Base-by-base conservation (phyloP, 2,113 vertebrate genomes). In the Lepisosteus oculatus region DNA sequence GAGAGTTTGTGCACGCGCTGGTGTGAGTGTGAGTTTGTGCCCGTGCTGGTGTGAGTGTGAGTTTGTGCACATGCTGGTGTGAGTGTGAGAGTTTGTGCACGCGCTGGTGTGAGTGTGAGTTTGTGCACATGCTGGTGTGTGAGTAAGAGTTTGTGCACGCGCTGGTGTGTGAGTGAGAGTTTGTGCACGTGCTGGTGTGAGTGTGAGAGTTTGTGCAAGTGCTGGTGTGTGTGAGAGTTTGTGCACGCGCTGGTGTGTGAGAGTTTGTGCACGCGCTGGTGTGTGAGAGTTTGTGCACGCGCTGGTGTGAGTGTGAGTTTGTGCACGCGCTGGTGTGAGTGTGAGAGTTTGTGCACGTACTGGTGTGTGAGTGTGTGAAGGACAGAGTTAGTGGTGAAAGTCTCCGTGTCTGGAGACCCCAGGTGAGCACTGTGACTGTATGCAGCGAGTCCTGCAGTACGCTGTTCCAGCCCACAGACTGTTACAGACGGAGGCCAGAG, bases 351-450 rank as follows among this genome's bases (percentile, higher is more conserved):
- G 61, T 6, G 64, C 15, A 17, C 11, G 54, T 45, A 15, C 6
- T 0, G 54, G 65, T 29, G 15, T 59, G 55, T 67, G 43, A 7
- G 61, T 47, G 61, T 43, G 61, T 17, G 15, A 17, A 17, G 15
- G 15, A 17, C 15, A 41, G 63, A 70, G 65, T 29, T 54, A 47
- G 55, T 41, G 54, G 15, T 17, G 15, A 17, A 17, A 17, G 15
- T 17, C 15, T 17, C 15, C 15, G 7, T 15, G 43, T 43, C 61
- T 61, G n/a, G 29, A 29, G 29, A 29, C 29, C 29, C 29, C 29
- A 44, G 74, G 63, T 67, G 17, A 67, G 11, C 55, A 13, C 54
- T 66, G 59, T 71, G 63, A 57, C 70, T 61, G 65, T 74, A 57
- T 67, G 65, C 64, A 70, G 74, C 29, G 29, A 29, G 29, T 29